Evolutionary conservation across 2,888 invertebrate species (phyloP).

Genomic region (Xestia sexstrigata): DNA sequence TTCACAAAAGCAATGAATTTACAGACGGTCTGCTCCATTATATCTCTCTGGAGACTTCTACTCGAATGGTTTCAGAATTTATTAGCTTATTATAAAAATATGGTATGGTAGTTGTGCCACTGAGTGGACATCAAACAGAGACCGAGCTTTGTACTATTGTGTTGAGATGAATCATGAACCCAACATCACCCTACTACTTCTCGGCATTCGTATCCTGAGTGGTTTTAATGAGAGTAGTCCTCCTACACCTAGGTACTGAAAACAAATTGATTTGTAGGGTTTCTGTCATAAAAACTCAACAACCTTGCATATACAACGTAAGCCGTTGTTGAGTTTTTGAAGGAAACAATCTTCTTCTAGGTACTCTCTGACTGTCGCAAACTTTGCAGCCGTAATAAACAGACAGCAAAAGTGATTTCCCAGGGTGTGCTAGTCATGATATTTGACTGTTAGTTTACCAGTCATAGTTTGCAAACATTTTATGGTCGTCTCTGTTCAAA

Average conservation of each 20-base stretch:
- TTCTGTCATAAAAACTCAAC: background rate
- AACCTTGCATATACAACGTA: background rate
- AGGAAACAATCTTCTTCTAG: background rate
- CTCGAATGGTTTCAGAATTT: conserved; percentile 34
- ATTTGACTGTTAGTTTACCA: background rate
- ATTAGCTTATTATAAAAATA: conserved; percentile 32
- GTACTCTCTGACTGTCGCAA: background rate
- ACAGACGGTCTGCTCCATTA: conserved; percentile 24
- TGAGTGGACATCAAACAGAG: conserved; percentile 1
- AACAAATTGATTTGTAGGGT: background rate
- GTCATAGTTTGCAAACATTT: background rate
- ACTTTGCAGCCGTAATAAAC: background rate
- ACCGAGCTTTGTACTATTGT: background rate
- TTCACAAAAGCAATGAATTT: conserved; percentile 32
- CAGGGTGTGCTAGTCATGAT: background rate
- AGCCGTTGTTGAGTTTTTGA: background rate
- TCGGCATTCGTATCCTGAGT: background rate
- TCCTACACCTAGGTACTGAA: background rate
- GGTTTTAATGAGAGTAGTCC: background rate
- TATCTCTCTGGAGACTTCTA: conserved; percentile 9
- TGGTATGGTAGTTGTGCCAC: conserved; percentile 4
- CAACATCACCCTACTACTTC: no score
- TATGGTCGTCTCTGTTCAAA: background rate
- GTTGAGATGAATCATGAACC: no score
- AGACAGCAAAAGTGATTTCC: background rate